Base-by-base conservation (phyloP, 2,888 invertebrate species). In the Hemithea aestivaria region DNA sequence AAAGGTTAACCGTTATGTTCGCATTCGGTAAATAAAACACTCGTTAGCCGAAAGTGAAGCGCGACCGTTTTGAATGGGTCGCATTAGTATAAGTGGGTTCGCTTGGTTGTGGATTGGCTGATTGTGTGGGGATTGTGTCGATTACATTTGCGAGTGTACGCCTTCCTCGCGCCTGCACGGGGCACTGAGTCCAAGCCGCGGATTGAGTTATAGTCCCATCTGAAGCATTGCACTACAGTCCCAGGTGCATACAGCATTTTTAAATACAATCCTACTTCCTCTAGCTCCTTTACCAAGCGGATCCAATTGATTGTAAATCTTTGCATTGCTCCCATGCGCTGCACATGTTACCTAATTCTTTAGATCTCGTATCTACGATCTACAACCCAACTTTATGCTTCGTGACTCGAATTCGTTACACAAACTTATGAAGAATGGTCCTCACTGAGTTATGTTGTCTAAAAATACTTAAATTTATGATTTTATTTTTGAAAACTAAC, bases 201-300 rank as follows among this genome's bases (percentile, higher is more conserved):
- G 66, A 78, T 80, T 73, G 74, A 73, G 67, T 80, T 79, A 78
- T 71, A 62, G 65, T 66, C 73, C 65, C 66, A 67, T 66, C 56
- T 53, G 56, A 48, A 49, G 49, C 52, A 25, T 11, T 27, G 40
- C 51, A 44, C 56, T n/a, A n/a, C 49, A 47, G 53, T 26, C 65
- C 49, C 76, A 78, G 75, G 69, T 75, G 73, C 66, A 54, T 36
- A 46, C 34, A 38, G 9, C 12, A 1, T 32, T 35, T 21, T 32
- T n/a, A 24, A 40, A 36, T 27, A 28, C 42, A 31, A 44, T 35
- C 40, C 33, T 47, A 40, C n/a, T 35, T 32, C 7, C 20, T 5
- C 27, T 12, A 25, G 20, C 33, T 22, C 28, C 8, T 26, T 27
- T n/a, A n/a, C n/a, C n/a, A n/a, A n/a, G n/a, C 24, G 16, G 10